Percentiles rank a stretch among this genome's conserved stretches.
Evolutionary conservation across 2,888 invertebrate species (phyloP).

Genomic region (Hemicrepidius hirtus): DNA sequence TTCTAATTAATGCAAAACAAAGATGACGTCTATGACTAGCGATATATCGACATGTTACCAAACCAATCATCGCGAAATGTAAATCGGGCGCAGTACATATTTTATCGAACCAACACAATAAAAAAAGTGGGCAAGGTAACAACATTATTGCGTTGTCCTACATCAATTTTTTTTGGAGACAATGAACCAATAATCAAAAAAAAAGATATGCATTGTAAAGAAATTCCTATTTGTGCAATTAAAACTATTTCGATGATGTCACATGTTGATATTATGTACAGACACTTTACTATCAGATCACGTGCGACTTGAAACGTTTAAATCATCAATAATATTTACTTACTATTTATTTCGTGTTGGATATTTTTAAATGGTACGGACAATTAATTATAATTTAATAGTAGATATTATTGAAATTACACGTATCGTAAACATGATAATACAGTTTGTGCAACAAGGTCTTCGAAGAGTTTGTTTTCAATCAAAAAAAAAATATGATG

Average conservation of each 20-base stretch:
- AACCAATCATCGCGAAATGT: not conserved
- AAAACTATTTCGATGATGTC: not conserved
- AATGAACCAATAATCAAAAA: not conserved
- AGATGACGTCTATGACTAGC: not conserved
- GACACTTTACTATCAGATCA: constrained; percentile 9
- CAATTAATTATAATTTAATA: not conserved
- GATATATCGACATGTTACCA: constrained; percentile 2
- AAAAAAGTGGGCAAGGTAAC: not conserved
- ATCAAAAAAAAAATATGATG: no score
- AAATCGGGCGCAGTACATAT: not conserved
- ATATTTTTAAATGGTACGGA: not conserved
- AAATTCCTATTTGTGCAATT: not conserved
- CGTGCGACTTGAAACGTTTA: constrained; percentile 10
- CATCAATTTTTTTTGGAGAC: not conserved
- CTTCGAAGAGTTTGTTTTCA: not conserved
- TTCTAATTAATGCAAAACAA: not conserved
- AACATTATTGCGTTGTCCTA: not conserved
- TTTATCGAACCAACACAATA: not conserved
- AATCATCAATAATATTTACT: constrained; percentile 14
- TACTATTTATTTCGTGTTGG: not conserved
- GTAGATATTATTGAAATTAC: not conserved
- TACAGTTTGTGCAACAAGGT: not conserved
- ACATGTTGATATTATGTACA: constrained; percentile 1
- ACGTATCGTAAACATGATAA: not conserved
- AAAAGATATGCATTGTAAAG: not conserved